These are phyloP conservation scores for Cheilosia urbana DNA, from an alignment of 2,888 invertebrate species.

Conservation along the genomic window DNA sequence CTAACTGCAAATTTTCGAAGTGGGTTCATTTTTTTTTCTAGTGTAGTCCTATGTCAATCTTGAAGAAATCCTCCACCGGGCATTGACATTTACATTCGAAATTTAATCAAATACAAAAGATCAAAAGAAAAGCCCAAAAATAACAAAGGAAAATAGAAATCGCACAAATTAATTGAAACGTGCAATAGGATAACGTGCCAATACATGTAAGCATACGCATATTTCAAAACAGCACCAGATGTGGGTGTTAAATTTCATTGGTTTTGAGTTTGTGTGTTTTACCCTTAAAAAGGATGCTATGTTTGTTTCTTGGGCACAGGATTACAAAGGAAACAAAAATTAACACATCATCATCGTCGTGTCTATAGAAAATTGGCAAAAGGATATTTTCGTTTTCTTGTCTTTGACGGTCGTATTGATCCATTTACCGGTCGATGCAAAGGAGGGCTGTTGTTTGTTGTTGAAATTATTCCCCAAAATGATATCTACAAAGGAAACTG, in stretches of 20 bases:
- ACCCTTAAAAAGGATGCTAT: too few relatives aligned
- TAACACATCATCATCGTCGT: slow-evolving; percentile 24
- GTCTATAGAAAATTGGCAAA: slow-evolving; percentile 50
- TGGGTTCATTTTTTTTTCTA: too few relatives aligned
- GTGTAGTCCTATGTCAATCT: background rate
- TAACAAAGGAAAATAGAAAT: background rate
- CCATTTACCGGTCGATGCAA: background rate
- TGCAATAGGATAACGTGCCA: slow-evolving; percentile 20
- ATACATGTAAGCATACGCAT: background rate
- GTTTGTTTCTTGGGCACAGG: too few relatives aligned
- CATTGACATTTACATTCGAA: background rate
- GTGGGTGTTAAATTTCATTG: too few relatives aligned
- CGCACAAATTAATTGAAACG: slow-evolving; percentile 62
- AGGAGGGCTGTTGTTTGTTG: slow-evolving; percentile 32
- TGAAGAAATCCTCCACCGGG: background rate
- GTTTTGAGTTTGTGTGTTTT: too few relatives aligned
- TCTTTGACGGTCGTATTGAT: slow-evolving; percentile 24
- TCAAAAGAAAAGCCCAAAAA: background rate
- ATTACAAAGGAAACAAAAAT: slow-evolving; percentile 5
- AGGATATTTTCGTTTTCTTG: slow-evolving; percentile 57
- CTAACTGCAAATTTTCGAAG: too few relatives aligned
- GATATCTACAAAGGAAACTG: slow-evolving; percentile 5
- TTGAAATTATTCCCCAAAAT: slow-evolving; percentile 34
- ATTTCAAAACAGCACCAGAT: background rate
- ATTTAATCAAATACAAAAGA: slow-evolving; percentile 20